Conservation (phyloP, 1,140 invertebrate species). For the Charaxes varanes region DNA sequence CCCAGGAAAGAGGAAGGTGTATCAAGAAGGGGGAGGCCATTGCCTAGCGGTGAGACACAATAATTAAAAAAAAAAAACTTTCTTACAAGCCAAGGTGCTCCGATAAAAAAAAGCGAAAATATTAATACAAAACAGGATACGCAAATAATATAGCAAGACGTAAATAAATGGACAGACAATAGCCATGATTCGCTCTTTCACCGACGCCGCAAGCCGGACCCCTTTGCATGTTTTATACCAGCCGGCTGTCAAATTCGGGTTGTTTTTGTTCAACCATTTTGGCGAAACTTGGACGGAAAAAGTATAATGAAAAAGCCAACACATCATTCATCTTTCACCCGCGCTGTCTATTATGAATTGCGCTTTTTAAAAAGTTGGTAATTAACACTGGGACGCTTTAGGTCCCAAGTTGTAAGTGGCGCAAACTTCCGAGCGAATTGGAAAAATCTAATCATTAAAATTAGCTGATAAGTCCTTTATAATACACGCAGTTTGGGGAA, state of each 20-base stretch:
- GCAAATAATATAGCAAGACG: constrained; percentile 4
- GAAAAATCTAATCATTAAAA: constrained; percentile 67
- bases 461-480: no score
- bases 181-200: constrained; percentile 21
- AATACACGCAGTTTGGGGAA: no score
- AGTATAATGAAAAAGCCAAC: constrained; percentile 52
- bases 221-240: constrained; percentile 41
- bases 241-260: constrained; percentile 45
- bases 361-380: constrained; percentile 71
- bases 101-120: neutral
- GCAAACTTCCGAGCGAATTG: constrained; percentile 59
- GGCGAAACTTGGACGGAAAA: constrained; percentile 48
- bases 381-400: constrained; percentile 62
- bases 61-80: no score
- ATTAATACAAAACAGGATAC: neutral
- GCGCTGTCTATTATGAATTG: constrained; percentile 70
- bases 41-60: no score
- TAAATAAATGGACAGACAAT: constrained; percentile 19
- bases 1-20: no score
- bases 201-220: constrained; percentile 18
- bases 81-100: no score
- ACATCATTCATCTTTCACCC: constrained; percentile 70
- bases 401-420: constrained; percentile 61
- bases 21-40: no score
- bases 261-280: constrained; percentile 50